Base-by-base conservation (phyloP, 2,888 invertebrate species). In the Cantharis lateralis region DNA sequence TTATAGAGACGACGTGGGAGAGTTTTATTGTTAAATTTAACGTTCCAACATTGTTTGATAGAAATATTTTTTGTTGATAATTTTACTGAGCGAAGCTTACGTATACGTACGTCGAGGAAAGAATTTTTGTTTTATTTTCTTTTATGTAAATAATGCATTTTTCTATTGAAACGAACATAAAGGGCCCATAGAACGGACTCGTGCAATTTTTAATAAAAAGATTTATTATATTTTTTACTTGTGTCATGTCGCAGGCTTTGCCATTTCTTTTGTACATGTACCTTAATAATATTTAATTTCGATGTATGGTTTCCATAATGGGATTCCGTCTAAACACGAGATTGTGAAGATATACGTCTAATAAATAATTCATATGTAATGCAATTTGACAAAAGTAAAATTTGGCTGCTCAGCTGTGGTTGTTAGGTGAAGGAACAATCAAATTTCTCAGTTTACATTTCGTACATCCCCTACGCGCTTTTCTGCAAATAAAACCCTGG, bases 401-500 rank as follows among this genome's bases (percentile, higher is more conserved):
- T 61, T 48, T 68, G 10, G 13, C 61, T n/a, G 15, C 20, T 61
- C 11, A n/a, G 18, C 68, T 72, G 68, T 69, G 48, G 48, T 48
- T 48, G 48, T 74, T 69, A 74, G 62, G 69, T 48, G 15, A 68
- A 69, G 11, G 28, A 72, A 74, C 73, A 74, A 69, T 69, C 64
- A 69, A 69, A 15, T 74, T 61, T 16, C 68, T 18, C 18, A 4
- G 72, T 69, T 26, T 69, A 26, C 15, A 74, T 68, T 63, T 70
- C 74, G 64, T 66, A 63, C 64, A 63, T 74, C 70, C 74, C 74
- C 20, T 66, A 20, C 13, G 64, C 16, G 70, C 32, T n/a, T 26
- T 32, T 32, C 63, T 32, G 63, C 26, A 74, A 74, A 74, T 70
- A 74, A 70, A 70, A 70, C 74, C 74, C 74, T 26, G 15, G 70